phyloP scores from a whole-genome alignment of 2,888 invertebrate genomes.

The Euproctis similis region DNA sequence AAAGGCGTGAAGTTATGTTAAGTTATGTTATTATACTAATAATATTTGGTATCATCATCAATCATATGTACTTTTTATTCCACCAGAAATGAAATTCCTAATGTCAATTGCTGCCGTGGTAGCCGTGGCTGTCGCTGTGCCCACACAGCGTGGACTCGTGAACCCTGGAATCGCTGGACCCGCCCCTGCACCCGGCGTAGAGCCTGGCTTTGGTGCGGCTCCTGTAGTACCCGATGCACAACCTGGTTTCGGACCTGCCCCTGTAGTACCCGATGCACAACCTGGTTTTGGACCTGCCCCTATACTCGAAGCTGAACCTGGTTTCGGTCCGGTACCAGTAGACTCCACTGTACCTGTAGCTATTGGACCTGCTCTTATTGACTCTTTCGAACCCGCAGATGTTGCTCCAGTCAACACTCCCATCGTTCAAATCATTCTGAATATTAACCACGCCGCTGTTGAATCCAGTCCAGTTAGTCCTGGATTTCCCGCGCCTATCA shows the following conservation, averaged over 20 bases:
- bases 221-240: neutral
- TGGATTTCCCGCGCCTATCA: neutral
- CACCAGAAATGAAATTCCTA: slow-evolving; percentile 18
- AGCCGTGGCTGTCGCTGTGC: slow-evolving; percentile 13
- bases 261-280: neutral
- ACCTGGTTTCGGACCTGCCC: neutral
- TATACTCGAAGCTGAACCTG: neutral
- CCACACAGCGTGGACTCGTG: slow-evolving; percentile 8
- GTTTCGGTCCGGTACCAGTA: slow-evolving; percentile 4
- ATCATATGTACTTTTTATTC: no score
- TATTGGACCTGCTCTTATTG: slow-evolving; percentile 1
- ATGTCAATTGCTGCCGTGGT: slow-evolving; percentile 15
- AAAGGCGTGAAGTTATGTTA: no score
- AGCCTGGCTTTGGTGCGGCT: neutral
- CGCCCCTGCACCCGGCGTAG: neutral
- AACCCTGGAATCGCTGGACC: slow-evolving; percentile 3
- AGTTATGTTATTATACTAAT: no score
- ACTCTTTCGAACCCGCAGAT: slow-evolving; percentile 7
- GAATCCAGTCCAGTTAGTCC: slow-evolving; percentile 4
- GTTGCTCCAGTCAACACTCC: slow-evolving; percentile 9
- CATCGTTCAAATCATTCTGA: slow-evolving; percentile 13
- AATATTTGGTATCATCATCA: no score
- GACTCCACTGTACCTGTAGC: slow-evolving; percentile 4
- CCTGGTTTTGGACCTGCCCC: neutral
- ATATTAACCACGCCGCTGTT: slow-evolving; percentile 10